Conservation (phyloP, 2,113 vertebrate genomes). For the Triplophysa tibetana region DNA sequence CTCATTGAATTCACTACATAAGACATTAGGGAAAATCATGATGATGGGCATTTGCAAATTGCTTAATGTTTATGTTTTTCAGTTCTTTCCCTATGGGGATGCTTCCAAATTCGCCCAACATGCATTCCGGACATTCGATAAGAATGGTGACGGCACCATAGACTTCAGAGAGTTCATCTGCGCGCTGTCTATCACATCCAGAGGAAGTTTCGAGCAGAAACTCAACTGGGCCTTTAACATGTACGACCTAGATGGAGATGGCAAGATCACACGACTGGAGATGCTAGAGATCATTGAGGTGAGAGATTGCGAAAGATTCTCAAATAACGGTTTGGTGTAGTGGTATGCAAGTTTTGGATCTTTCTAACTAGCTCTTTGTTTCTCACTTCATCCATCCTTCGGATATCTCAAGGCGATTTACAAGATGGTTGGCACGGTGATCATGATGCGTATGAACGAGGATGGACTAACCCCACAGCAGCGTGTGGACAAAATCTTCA, state of each 20-base stretch:
- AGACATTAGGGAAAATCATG: no score
- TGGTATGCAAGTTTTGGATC: neutral
- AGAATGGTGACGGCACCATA: constrained; percentile 95
- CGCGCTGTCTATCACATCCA: constrained; percentile 93
- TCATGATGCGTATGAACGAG: constrained; percentile 99
- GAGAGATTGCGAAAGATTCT: constrained; percentile 3
- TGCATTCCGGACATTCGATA: constrained; percentile 96
- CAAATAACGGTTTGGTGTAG: neutral
- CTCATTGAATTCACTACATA: no score
- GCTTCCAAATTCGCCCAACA: constrained; percentile 98
- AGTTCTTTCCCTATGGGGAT: constrained; percentile 97
- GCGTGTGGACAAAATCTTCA: constrained; percentile 98
- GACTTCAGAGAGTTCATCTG: constrained; percentile 99
- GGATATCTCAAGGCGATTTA: constrained; percentile 86
- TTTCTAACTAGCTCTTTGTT: neutral
- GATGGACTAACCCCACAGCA: constrained; percentile 96
- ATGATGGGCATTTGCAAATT: no score
- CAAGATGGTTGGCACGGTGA: constrained; percentile 98
- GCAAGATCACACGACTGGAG: constrained; percentile 94
- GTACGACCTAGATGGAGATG: constrained; percentile 95
- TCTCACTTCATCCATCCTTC: neutral
- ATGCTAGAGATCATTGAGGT: constrained; percentile 94
- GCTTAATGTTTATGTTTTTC: constrained; percentile 4
- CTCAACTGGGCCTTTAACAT: constrained; percentile 99
- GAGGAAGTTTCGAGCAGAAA: constrained; percentile 97